Evolutionary conservation across 2,113 vertebrate genomes (phyloP), one percentile per base, ranked within the genome.

Genomic region (Echinops telfairi): DNA sequence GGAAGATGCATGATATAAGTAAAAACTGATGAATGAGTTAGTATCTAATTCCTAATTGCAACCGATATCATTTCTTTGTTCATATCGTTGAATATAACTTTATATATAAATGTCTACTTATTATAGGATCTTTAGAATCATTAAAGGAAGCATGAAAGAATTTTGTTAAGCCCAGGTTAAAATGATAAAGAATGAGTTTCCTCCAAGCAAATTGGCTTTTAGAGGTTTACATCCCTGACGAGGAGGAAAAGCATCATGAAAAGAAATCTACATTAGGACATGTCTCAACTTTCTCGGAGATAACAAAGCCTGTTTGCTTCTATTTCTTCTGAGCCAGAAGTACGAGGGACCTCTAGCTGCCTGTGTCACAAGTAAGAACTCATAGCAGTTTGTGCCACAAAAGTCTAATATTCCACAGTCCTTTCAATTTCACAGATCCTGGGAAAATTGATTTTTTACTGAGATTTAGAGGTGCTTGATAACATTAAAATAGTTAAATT

Each of bases 11-110:
- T 75, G 89, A 76, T 38, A 0, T 83, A 78, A 31, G 9, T 53
- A 89, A 96, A 93, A 91, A 23, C 58, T 95, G 93, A 94, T 91
- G 91, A 92, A 94, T 95, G 94, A 87, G 20, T 89, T 93, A 85
- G 70, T 92, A 92, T 93, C 29, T 85, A 83, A 47, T 70, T 71
- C 31, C 33, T 94, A 75, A 62, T 4, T 84, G 29, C 60, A 47
- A 87, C 68, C 33, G 11, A 17, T 86, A 91, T 84, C 36, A 78
- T 87, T 87, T 93, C 66, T 91, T 92, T 86, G 76, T 47, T 94
- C 57, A 70, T 70, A 75, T 1, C 60, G 20, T 86, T 88, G 47
- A 93, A 84, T 53, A 75, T 58, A 23, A 9, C 81, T 96, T 95
- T 77, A 92, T 73, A 29, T 94, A 38, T 25, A 83, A 81, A 31